phyloP scores from a whole-genome alignment of 2,797 vertebrate genomes.

The Gymnocypris eckloni region DNA sequence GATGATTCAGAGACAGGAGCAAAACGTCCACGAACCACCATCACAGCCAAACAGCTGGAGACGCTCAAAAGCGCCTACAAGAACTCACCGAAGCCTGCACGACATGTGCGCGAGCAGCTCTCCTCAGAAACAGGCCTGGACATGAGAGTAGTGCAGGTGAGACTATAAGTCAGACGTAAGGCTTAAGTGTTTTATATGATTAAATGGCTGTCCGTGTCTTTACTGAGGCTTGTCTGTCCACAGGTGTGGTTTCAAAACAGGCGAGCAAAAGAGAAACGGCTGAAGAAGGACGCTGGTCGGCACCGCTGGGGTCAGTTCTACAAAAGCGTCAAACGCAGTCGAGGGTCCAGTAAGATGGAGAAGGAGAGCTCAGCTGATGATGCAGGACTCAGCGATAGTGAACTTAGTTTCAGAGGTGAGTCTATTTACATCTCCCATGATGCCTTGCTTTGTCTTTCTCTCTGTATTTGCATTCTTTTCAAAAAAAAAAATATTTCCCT shows the following conservation, averaged over 20 bases:
- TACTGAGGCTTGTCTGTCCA: background rate
- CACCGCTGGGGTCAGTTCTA: constrained; percentile 99
- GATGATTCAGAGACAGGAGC: constrained; percentile 96
- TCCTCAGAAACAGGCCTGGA: constrained; percentile 97
- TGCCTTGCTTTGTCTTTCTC: constrained; percentile 38
- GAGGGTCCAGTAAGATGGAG: constrained; percentile 87
- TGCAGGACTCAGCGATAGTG: constrained; percentile 97
- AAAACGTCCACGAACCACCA: constrained; percentile 95
- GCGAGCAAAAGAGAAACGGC: constrained; percentile 94
- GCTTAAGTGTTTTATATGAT: background rate
- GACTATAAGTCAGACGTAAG: constrained; percentile 10
- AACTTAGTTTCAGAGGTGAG: constrained; percentile 95
- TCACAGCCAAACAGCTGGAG: constrained; percentile 97
- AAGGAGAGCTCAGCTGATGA: constrained; percentile 97
- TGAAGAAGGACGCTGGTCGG: constrained; percentile 96
- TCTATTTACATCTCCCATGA: background rate
- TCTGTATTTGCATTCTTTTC: constrained; percentile 58
- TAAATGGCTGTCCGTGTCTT: background rate
- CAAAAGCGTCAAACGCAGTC: constrained; percentile 92
- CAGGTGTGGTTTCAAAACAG: constrained; percentile 99
- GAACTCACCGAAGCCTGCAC: constrained; percentile 94
- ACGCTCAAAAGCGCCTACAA: constrained; percentile 98
- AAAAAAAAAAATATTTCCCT: constrained; percentile 48
- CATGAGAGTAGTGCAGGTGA: constrained; percentile 98
- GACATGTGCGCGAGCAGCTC: constrained; percentile 95